A percentile compares a stretch with the other conserved stretches of the same genome.
phyloP scores from a whole-genome alignment of 2,888 invertebrate species.

The Agrochola litura region DNA sequence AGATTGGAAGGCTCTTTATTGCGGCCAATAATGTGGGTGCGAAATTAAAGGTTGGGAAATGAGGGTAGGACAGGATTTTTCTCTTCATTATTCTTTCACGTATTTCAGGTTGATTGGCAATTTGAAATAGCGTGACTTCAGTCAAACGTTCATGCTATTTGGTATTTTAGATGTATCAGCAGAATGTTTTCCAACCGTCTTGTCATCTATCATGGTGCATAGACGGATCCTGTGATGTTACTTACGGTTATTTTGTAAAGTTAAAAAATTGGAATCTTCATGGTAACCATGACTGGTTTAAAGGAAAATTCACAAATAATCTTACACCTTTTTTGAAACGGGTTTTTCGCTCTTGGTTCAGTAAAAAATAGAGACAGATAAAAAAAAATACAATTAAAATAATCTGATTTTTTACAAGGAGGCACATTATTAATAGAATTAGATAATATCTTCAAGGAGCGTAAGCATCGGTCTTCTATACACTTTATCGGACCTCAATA shows the following conservation, averaged over 20 bases:
- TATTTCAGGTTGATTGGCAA: constrained; percentile 8
- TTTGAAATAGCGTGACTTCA: not conserved
- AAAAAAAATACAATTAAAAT: no score
- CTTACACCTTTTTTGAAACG: not conserved
- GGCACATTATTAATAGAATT: not conserved
- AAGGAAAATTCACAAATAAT: not conserved
- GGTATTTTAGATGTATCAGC: no score
- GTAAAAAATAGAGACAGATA: not conserved
- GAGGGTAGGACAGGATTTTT: constrained; percentile 1
- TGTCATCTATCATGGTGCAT: not conserved
- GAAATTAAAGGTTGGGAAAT: constrained; percentile 21
- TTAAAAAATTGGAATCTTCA: not conserved
- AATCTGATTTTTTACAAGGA: no score
- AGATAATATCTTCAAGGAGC: not conserved
- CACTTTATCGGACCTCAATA: not conserved
- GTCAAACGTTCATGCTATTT: not conserved
- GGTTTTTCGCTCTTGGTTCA: not conserved
- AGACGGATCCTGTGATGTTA: not conserved
- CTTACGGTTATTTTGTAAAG: not conserved
- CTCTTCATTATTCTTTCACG: constrained; percentile 3
- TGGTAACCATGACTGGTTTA: not conserved
- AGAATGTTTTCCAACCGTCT: not conserved
- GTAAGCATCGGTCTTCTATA: not conserved
- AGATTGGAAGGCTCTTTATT: constrained; percentile 46
- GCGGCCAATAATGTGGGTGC: constrained; percentile 17